Conservation (phyloP, 2,888 invertebrate species). For the Drosophila pullipes region DNA sequence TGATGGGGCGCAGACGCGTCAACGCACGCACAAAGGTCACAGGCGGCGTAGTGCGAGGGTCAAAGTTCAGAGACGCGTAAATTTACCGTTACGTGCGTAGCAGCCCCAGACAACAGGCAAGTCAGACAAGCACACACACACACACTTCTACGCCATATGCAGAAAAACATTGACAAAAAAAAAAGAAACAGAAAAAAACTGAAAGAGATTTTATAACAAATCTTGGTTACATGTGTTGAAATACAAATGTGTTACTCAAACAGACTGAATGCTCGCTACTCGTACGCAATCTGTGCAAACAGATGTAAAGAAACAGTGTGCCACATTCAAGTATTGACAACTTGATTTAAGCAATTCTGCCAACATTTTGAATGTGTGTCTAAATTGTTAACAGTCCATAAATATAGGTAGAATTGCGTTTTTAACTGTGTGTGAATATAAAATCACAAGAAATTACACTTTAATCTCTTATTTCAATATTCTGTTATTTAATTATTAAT, state of each 20-base stretch:
- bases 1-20: constrained; percentile 51
- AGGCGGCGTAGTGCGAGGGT: constrained; percentile 62
- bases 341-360: background rate
- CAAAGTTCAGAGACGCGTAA: constrained; percentile 79
- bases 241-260: constrained; percentile 2
- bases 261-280: background rate
- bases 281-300: background rate
- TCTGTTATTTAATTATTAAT: no score
- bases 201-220: constrained; percentile 1
- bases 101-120: constrained; percentile 16
- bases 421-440: background rate
- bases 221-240: constrained; percentile 7
- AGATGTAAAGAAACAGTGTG: background rate
- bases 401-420: background rate
- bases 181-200: background rate
- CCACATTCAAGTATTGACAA: background rate
- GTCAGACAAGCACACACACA: background rate
- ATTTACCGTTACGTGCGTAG: constrained; percentile 62
- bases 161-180: constrained; percentile 1
- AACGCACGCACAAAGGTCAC: constrained; percentile 71
- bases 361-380: background rate
- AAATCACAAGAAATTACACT: background rate
- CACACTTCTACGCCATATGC: background rate
- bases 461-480: background rate
- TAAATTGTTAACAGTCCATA: background rate